Conservation (phyloP, 2,888 invertebrate species). For the Heliconius hortense region DNA sequence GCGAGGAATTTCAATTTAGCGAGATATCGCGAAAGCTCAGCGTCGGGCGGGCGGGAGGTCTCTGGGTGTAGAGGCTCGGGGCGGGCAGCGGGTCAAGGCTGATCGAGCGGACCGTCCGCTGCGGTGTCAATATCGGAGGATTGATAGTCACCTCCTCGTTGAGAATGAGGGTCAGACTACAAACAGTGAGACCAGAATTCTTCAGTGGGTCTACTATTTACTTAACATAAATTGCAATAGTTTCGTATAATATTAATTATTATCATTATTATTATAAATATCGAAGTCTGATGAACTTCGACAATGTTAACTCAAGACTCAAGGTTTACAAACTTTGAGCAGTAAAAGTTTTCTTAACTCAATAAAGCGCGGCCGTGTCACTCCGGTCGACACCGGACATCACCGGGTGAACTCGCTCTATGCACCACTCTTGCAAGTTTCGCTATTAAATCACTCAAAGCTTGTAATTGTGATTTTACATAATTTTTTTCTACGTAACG, state of each 20-base stretch:
- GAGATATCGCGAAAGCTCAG: conserved; percentile 40
- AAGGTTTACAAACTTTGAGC: no score
- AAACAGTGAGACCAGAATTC: not conserved
- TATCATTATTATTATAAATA: not conserved
- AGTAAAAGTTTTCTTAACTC: no score
- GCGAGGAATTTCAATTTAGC: conserved; percentile 47
- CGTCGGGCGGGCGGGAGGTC: conserved; percentile 23
- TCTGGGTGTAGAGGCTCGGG: conserved; percentile 18
- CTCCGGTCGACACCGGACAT: no score
- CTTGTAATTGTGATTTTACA: no score
- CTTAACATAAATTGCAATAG: not conserved
- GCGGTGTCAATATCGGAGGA: conserved; percentile 26
- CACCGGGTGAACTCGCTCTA: no score
- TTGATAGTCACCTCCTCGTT: not conserved
- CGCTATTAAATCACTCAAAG: no score
- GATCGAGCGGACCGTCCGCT: conserved; percentile 33
- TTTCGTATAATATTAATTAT: not conserved
- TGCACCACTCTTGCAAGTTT: no score
- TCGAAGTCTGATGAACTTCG: not conserved
- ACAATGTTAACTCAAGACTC: no score
- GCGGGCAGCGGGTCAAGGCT: conserved; percentile 47
- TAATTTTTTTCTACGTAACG: no score
- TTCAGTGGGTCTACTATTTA: not conserved
- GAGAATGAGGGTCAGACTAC: not conserved
- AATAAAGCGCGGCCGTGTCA: no score